A percentile compares a stretch with the other conserved stretches of the same genome.
Evolutionary conservation across 2,888 invertebrate species (phyloP).

Genomic region (Drosophila barbarae): DNA sequence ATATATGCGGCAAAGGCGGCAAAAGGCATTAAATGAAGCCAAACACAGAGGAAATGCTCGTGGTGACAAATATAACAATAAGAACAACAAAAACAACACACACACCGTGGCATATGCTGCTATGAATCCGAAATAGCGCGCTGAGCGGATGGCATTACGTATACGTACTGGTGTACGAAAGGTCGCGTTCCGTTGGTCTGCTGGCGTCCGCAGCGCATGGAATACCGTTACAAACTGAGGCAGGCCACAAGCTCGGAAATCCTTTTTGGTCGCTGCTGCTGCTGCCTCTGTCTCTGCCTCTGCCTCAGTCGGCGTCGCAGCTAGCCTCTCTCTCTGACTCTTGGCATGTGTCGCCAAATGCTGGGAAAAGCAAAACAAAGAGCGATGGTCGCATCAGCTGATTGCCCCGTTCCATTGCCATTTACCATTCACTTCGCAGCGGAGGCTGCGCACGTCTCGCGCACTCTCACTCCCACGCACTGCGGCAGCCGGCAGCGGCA

Average conservation of each 20-base stretch:
- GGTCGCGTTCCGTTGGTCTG: constrained; percentile 20
- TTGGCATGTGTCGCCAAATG: constrained; percentile 23
- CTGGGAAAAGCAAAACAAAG: constrained; percentile 44
- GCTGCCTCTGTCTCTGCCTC: constrained; percentile 8
- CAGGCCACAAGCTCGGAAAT: constrained; percentile 55
- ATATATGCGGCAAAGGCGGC: constrained; percentile 35
- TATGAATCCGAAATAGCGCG: constrained; percentile 55
- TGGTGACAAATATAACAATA: constrained; percentile 35
- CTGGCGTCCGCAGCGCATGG: constrained; percentile 51
- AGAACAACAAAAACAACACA: constrained; percentile 9
- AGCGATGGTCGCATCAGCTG: constrained; percentile 44
- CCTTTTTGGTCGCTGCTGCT: constrained; percentile 50
- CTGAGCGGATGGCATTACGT: constrained; percentile 46
- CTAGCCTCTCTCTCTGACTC: constrained; percentile 16
- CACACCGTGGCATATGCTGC: constrained; percentile 38
- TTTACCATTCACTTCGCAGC: constrained; percentile 21
- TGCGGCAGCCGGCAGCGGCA: constrained; percentile 1
- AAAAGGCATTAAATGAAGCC: constrained; percentile 56
- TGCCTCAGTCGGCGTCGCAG: constrained; percentile 22
- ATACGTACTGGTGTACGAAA: constrained; percentile 30
- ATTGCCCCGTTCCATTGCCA: constrained; percentile 41
- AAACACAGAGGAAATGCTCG: constrained; percentile 37
- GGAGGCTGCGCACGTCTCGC: constrained; percentile 45
- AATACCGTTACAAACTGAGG: constrained; percentile 64
- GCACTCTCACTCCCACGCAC: constrained; percentile 18